These are phyloP conservation scores for Bellardia pandia DNA, from an alignment of 2,888 invertebrate species.

Conservation along the genomic window DNA sequence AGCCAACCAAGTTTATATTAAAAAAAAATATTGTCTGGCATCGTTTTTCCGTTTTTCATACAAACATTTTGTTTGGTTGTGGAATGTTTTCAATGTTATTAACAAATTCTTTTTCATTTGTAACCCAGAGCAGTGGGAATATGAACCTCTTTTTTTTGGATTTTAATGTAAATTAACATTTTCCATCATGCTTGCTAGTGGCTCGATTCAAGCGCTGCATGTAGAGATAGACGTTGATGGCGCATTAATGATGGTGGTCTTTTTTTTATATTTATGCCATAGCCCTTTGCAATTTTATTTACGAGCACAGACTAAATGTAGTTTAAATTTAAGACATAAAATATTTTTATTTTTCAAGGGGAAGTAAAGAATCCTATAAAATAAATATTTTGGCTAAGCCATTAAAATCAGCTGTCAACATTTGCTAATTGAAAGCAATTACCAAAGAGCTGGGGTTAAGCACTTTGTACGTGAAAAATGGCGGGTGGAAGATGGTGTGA, in stretches of 20 bases:
- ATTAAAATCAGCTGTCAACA: conserved; percentile 44
- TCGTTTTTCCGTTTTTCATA: not conserved
- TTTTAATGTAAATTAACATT: conserved; percentile 42
- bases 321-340: conserved; percentile 13
- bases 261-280: not conserved
- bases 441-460: not conserved
- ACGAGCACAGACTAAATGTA: not conserved
- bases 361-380: conserved; percentile 4
- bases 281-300: conserved; percentile 4
- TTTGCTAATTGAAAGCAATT: conserved; percentile 22
- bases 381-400: conserved; percentile 34
- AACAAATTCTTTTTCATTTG: conserved; percentile 4
- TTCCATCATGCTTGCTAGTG: conserved; percentile 40
- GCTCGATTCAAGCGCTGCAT: conserved; percentile 27
- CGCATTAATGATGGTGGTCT: conserved; percentile 40
- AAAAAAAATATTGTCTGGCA: conserved; percentile 39
- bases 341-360: not conserved
- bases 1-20: too few relatives aligned
- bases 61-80: conserved; percentile 33
- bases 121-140: not conserved
- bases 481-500: not conserved
- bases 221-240: conserved; percentile 39
- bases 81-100: conserved; percentile 40
- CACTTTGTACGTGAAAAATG: not conserved
- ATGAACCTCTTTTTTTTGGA: conserved; percentile 14